These are phyloP conservation scores for Sebastes flavidus DNA, from an alignment of 2,797 vertebrate genomes.

Conservation along the genomic window DNA sequence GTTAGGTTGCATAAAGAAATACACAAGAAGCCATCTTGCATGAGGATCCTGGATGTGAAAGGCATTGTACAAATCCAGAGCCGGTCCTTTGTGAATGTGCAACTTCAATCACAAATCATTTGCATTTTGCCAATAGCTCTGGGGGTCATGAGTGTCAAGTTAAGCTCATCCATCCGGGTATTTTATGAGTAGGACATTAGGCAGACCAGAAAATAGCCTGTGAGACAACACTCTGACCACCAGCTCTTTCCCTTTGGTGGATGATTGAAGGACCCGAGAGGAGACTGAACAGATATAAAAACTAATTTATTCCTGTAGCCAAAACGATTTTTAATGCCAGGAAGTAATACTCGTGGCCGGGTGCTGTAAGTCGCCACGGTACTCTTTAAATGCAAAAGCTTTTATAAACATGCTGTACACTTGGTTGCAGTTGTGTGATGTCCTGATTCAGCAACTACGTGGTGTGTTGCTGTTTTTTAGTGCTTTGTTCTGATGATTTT, in stretches of 20 bases:
- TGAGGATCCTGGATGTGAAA: background rate
- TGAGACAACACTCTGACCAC: conserved; percentile 48
- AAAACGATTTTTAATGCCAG: conserved; percentile 58
- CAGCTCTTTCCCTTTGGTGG: conserved; percentile 35
- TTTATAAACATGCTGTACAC: conserved; percentile 14
- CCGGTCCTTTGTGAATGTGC: conserved; percentile 31
- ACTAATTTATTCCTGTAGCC: conserved; percentile 63
- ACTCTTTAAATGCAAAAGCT: conserved; percentile 45
- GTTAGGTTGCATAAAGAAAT: conserved; percentile 12
- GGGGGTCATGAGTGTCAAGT: conserved; percentile 56
- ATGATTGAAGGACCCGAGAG: conserved; percentile 51
- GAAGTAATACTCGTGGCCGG: conserved; percentile 48
- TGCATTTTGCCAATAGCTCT: conserved; percentile 56
- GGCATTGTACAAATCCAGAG: conserved; percentile 22
- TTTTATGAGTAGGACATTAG: conserved; percentile 65
- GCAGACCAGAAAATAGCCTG: conserved; percentile 45
- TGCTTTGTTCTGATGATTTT: conserved; percentile 8
- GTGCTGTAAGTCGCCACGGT: conserved; percentile 22
- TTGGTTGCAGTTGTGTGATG: background rate
- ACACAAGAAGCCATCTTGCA: conserved; percentile 9
- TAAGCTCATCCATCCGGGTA: conserved; percentile 60
- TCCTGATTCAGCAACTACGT: conserved; percentile 1
- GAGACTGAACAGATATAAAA: conserved; percentile 62
- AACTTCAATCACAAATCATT: conserved; percentile 59
- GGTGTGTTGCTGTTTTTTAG: background rate